A percentile compares a stretch with the other conserved stretches of the same genome.
Evolutionary conservation across 2,888 invertebrate genomes (phyloP).

Genomic region (Aporophyla lueneburgensis): DNA sequence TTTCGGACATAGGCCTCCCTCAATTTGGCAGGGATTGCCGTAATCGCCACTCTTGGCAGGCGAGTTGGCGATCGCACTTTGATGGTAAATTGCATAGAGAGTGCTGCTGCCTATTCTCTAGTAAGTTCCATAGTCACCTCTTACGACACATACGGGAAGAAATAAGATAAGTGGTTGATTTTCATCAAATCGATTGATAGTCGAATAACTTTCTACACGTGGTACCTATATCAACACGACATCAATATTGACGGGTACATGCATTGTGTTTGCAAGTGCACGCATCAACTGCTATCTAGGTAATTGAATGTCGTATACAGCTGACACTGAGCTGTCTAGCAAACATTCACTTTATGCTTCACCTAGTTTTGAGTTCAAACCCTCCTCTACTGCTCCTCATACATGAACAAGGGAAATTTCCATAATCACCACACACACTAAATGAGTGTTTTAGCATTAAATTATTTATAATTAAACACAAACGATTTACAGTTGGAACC

Average conservation of each 20-base stretch:
- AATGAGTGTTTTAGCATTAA: not conserved
- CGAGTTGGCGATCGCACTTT: too few species aligned
- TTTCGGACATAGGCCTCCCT: too few species aligned
- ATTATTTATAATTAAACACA: slow-evolving; percentile 35
- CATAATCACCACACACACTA: not conserved
- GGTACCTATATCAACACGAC: not conserved
- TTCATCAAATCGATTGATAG: not conserved
- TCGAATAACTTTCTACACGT: not conserved
- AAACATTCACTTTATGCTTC: slow-evolving; percentile 12
- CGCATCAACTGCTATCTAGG: slow-evolving; percentile 56
- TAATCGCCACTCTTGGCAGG: too few species aligned
- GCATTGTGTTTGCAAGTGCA: slow-evolving; percentile 52
- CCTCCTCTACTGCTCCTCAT: not conserved
- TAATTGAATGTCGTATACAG: slow-evolving; percentile 74
- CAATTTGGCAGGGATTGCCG: too few species aligned
- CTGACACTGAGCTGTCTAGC: slow-evolving; percentile 28
- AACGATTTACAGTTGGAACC: slow-evolving; percentile 20
- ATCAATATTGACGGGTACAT: slow-evolving; percentile 47
- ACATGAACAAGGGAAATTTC: not conserved
- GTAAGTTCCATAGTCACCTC: too few species aligned
- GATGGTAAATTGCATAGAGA: too few species aligned
- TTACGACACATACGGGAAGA: too few species aligned
- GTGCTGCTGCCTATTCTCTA: too few species aligned
- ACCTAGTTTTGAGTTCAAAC: not conserved
- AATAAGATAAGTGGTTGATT: not conserved